Base-by-base conservation (phyloP, 2,888 invertebrate species). In the Pseudococcus viburni region DNA sequence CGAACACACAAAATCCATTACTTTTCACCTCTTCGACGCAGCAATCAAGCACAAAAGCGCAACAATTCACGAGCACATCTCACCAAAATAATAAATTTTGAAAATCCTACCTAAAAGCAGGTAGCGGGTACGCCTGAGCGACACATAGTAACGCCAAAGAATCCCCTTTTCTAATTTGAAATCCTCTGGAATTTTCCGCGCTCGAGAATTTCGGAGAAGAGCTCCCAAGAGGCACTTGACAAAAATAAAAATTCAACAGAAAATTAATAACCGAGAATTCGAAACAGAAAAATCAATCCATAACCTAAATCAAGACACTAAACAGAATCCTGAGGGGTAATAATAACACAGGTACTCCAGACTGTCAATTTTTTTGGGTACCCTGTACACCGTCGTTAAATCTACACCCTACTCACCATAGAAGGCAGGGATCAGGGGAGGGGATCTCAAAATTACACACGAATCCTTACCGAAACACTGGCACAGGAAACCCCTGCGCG, bases 41-140 rank as follows among this genome's bases (percentile, higher is more conserved):
- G 11, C 0, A 33, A 26, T 26, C n/a, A 68, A 33, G 39, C 33
- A 73, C 4, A 73, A 22, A 73, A 73, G 73, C 73, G 17, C 33
- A 33, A 73, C 73, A 68, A 68, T 26, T 19, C n/a, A 59, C n/a
- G 59, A 59, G 59, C 12, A 73, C 12, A n/a, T 33, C 19, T 33
- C n/a, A 12, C 17, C 12, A 17, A 15, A 33, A 39, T 77, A 17
- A 39, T 33, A 33, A 88, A 59, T 51, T 84, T n/a, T 19, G 39
- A 85, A 15, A 87, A 80, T 84, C 92, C 91, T 92, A 94, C 94
- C 93, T 93, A 92, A 93, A 93, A 85, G 91, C 91, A 6, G 94
- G 94, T 84, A 93, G 92, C 89, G 94, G 94, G 91, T 93, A 95
- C 90, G 94, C 95, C 93, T 95, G 95, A 90, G 95, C 95, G 86